Conservation (phyloP, 2,888 invertebrate species). For the Standfussiana lucernea region DNA sequence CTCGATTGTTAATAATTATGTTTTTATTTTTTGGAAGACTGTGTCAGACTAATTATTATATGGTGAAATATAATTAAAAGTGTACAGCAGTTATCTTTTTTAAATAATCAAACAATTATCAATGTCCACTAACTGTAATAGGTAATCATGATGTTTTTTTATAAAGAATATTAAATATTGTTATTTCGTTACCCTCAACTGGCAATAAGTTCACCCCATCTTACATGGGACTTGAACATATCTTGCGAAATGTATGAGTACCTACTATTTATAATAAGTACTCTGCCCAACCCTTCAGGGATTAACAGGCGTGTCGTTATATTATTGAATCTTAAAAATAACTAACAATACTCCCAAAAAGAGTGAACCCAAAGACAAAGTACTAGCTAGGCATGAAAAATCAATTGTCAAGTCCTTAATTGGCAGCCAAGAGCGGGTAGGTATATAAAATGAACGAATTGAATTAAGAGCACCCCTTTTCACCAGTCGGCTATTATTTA, state of each 20-base stretch:
- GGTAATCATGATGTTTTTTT: background rate
- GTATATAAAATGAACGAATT: conserved; percentile 52
- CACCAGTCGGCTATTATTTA: conserved; percentile 47
- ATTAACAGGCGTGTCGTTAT: background rate
- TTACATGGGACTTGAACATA: background rate
- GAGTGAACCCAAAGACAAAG: background rate
- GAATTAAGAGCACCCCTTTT: conserved; percentile 58
- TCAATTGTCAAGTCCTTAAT: conserved; percentile 57
- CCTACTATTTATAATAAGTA: background rate
- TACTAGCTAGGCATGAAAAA: conserved; percentile 28
- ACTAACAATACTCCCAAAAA: background rate
- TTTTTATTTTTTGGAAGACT: background rate
- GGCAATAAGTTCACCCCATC: background rate
- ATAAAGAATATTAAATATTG: background rate
- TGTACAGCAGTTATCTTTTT: background rate
- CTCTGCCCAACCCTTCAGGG: background rate
- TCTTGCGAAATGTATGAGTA: background rate
- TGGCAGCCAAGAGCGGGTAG: conserved; percentile 42
- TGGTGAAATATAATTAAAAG: background rate
- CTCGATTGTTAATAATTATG: background rate
- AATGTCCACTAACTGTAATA: background rate
- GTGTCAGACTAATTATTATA: too few species aligned
- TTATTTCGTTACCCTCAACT: background rate
- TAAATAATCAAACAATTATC: background rate
- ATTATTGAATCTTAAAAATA: background rate